Base-by-base conservation (phyloP, 2,888 invertebrate genomes). In the Torymus texanus region DNA sequence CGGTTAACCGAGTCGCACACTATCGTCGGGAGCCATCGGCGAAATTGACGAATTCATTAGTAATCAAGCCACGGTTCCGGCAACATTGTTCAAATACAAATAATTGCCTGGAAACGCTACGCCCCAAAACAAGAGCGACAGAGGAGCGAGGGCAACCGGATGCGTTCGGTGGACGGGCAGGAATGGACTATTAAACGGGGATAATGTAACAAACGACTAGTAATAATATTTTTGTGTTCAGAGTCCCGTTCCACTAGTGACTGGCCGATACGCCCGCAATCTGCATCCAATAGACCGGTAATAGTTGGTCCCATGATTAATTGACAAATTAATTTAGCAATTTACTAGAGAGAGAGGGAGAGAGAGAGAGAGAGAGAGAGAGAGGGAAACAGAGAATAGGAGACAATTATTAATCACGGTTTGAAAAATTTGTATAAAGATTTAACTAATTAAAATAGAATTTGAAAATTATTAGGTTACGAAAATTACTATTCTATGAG, bases 41-140 rank as follows among this genome's bases (percentile, higher is more conserved):
- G 85, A 83, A 85, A 85, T 86, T 85, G 83, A 84, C 85, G 83
- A 86, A 86, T 85, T 87, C 84, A 87, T 88, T 86, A 87, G 86
- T 85, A 87, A 88, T 88, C 86, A 87, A 87, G 84, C 85, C 79
- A 74, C 82, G 79, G 50, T 4, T n/a, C 62, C 58, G 63, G 78
- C 81, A 82, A 80, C 82, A 85, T 85, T 87, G 85, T 83, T 83
- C 85, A 85, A 86, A 84, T 84, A 83, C 85, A 84, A 87, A 88
- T 86, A 87, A 86, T 85, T 87, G 85, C 83, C 82, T 41, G 41
- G 41, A 41, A 41, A 8, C 41, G 41, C 41, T 41, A 8, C 41
- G 8, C 41, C 41, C 8, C 41, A 41, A 41, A 41, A 41, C 41
- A 41, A 41, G 41, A 41, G 41, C 41, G 41, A 8, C 8, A 41